Evolutionary conservation across 2,797 vertebrate species (phyloP).

Genomic region (Squalus acanthias): DNA sequence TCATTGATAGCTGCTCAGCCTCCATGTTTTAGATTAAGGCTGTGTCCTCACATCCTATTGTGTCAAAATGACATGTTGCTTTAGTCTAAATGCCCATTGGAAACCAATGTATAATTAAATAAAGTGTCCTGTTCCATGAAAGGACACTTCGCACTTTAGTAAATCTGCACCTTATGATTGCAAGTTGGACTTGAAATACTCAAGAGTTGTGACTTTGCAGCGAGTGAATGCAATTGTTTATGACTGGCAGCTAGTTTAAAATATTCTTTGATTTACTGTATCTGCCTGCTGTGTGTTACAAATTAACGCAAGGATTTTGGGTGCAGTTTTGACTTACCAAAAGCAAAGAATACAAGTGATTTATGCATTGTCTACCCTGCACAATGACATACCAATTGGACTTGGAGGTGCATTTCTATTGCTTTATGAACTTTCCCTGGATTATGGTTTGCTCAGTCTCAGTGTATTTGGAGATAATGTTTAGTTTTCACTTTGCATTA

Average conservation of each 20-base stretch:
- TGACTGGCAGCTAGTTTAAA: not conserved
- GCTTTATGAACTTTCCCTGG: not conserved
- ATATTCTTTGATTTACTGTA: not conserved
- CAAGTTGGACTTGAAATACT: not conserved
- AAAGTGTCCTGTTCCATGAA: not conserved
- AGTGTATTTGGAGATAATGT: not conserved
- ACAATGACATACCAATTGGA: not conserved
- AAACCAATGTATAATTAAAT: not conserved
- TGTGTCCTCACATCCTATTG: not conserved
- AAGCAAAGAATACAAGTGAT: not conserved
- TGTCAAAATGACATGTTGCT: not conserved
- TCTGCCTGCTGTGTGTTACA: not conserved
- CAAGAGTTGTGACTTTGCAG: not conserved
- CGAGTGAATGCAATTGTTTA: not conserved
- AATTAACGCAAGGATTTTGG: not conserved
- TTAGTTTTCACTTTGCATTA: not conserved
- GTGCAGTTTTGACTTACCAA: not conserved
- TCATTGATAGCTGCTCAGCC: not conserved
- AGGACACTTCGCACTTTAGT: not conserved
- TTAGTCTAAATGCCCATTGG: not conserved
- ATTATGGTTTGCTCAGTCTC: not conserved
- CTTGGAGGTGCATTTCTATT: not conserved
- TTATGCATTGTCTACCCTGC: not conserved
- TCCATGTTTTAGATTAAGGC: not conserved
- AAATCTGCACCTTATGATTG: not conserved